Base-by-base conservation (phyloP, 2,113 vertebrate genomes). In the Galemys pyrenaicus region DNA sequence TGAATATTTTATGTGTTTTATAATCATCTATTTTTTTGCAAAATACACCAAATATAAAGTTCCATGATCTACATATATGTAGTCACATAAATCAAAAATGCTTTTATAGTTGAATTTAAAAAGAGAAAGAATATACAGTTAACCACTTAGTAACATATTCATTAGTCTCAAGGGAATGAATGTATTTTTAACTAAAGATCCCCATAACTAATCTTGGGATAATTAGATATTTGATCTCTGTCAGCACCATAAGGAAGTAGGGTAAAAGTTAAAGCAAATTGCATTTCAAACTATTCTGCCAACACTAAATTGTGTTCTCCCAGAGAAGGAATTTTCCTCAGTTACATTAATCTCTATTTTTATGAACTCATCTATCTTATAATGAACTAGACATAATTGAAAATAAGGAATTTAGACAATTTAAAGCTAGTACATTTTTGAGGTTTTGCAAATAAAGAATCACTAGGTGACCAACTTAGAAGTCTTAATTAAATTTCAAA, bases 241-340 rank as follows among this genome's bases (percentile, higher is more conserved):
- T 88, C 74, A 74, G 49, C 51, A 70, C 44, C 44, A 56, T 5
- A 22, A 92, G 44, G 24, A 93, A 92, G 75, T n/a, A 26, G 22
- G 20, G 17, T 71, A 88, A 95, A 94, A 84, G 41, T 84, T 91
- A 90, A 90, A 85, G n/a, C 6, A 87, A 67, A 85, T 6, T 82
- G 3, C 86, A 65, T 92, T 87, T 62, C 20, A 54, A 85, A 90
- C 46, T 78, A 49, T 78, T 94, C 56, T 86, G 1, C 30, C 32
- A 92, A 17, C 37, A 44, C 9, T 82, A 11, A 80, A 51, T 44
- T 83, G 22, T 71, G 39, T 80, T 80, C 65, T 90, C n/a, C 44
- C 54, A 91, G 44, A 92, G 37, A 92, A 91, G 51, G 58, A 95
- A 97, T 94, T 83, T 94, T 87, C n/a, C n/a, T 75, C 9, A 49